Percentiles rank a stretch among this genome's conserved stretches.
Evolutionary conservation across 2,797 vertebrate genomes (phyloP).

Genomic region (Girardinus metallicus): DNA sequence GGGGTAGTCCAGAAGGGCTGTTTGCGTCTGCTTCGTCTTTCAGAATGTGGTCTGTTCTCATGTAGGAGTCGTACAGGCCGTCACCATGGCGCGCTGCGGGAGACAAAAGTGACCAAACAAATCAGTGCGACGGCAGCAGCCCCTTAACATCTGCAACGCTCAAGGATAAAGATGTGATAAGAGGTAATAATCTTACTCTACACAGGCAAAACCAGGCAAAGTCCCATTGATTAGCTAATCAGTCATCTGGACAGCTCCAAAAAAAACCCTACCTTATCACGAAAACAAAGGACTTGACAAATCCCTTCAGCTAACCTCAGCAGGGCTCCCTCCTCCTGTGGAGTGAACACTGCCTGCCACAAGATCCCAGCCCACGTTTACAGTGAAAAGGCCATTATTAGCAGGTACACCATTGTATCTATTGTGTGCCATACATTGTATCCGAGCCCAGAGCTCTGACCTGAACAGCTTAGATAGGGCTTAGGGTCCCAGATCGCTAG

Average conservation of each 20-base stretch:
- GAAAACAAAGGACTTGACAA: constrained; percentile 16
- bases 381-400: constrained; percentile 49
- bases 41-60: constrained; percentile 94
- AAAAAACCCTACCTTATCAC: constrained; percentile 4
- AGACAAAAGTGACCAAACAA: constrained; percentile 20
- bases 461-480: constrained; percentile 74
- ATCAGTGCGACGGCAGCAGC: constrained; percentile 7
- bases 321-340: background rate
- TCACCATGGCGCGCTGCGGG: constrained; percentile 88
- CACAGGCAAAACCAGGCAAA: constrained; percentile 23
- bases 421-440: constrained; percentile 55
- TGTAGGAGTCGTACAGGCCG: constrained; percentile 94
- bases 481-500: constrained; percentile 75
- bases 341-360: constrained; percentile 18
- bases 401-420: constrained; percentile 44
- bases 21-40: constrained; percentile 87
- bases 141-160: constrained; percentile 20
- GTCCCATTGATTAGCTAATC: constrained; percentile 49
- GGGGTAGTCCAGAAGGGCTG: constrained; percentile 86
- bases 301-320: constrained; percentile 20
- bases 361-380: constrained; percentile 28
- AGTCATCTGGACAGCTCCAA: constrained; percentile 6
- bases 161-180: constrained; percentile 1
- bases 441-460: constrained; percentile 50
- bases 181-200: background rate